phyloP scores from a whole-genome alignment of 2,113 vertebrate genomes.

The Chaetura pelagica region DNA sequence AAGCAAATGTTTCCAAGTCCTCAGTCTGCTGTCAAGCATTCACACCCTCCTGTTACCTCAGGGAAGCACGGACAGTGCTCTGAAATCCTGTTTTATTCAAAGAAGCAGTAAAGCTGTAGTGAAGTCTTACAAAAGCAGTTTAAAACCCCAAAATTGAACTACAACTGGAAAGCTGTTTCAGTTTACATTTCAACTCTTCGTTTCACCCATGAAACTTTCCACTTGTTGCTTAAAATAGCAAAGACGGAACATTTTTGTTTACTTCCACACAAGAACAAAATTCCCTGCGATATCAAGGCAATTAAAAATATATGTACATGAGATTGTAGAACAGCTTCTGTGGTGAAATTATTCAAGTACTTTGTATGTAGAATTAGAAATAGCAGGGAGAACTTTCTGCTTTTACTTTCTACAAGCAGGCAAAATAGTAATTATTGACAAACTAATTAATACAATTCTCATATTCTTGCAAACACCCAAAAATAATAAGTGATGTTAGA shows the following conservation, averaged over 20 bases:
- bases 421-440: too few species aligned
- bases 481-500: background rate
- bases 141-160: slow-evolving; percentile 41
- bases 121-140: slow-evolving; percentile 8
- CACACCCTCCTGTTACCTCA: background rate
- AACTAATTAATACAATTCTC: background rate
- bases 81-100: background rate
- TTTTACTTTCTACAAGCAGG: too few species aligned
- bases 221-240: slow-evolving; percentile 63
- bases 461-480: background rate
- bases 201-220: slow-evolving; percentile 57
- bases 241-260: slow-evolving; percentile 58
- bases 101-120: background rate
- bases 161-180: slow-evolving; percentile 30
- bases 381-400: background rate
- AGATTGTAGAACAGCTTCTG: background rate
- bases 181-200: slow-evolving; percentile 60
- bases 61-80: background rate
- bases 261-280: slow-evolving; percentile 64
- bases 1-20: background rate
- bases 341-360: background rate
- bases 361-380: background rate
- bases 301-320: background rate
- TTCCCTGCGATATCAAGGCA: slow-evolving; percentile 27
- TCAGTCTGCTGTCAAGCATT: background rate